Conservation (phyloP, 2,797 vertebrate genomes). For the Tolypeutes matacus region DNA sequence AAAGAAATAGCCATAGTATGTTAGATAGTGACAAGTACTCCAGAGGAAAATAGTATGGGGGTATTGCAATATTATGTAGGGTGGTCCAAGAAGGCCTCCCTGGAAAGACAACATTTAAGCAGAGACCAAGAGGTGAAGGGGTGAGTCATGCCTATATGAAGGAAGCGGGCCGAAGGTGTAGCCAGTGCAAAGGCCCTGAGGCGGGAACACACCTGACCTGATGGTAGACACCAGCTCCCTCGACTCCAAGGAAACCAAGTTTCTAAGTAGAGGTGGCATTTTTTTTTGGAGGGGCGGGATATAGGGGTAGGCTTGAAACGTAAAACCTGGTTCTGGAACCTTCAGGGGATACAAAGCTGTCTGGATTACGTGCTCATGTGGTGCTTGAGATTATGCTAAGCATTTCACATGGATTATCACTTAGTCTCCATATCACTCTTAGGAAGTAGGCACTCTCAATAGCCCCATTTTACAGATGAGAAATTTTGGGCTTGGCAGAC, state of each 20-base stretch:
- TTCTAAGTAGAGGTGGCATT: neutral
- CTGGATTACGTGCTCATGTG: neutral
- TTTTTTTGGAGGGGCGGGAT: fast-evolving
- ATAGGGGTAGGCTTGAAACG: neutral
- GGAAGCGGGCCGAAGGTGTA: neutral
- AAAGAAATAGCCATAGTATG: neutral
- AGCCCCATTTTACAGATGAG: neutral
- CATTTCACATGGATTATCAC: neutral
- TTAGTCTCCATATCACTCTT: fast-evolving
- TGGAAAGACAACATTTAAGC: neutral
- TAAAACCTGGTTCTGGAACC: neutral
- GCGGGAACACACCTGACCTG: neutral
- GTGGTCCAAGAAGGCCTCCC: neutral
- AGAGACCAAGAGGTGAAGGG: neutral
- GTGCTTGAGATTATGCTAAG: neutral
- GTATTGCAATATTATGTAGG: no score
- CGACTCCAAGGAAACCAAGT: neutral
- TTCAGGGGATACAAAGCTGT: neutral
- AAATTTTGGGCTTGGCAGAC: neutral
- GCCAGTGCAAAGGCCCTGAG: neutral
- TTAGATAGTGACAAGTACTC: no score
- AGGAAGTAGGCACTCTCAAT: fast-evolving
- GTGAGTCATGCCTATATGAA: fast-evolving
- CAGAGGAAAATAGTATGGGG: neutral
- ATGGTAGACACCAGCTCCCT: neutral